phyloP scores from a whole-genome alignment of 2,113 vertebrate genomes.

The Rhabdomys dilectus region DNA sequence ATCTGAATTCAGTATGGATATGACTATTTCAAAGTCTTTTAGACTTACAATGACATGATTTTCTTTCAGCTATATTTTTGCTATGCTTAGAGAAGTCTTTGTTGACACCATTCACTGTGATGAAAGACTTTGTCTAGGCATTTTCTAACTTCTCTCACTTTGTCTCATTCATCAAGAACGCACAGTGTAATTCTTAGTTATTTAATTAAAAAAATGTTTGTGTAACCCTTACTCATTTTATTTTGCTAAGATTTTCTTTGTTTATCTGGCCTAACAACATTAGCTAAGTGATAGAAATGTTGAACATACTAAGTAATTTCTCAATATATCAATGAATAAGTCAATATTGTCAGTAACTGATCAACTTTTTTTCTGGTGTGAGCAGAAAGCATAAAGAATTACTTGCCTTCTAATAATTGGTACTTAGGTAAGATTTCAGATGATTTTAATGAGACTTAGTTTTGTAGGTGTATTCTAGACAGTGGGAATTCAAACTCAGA shows the following conservation, averaged over 20 bases:
- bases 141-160: constrained; percentile 1
- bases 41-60: not conserved
- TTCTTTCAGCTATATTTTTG: not conserved
- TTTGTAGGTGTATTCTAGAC: not conserved
- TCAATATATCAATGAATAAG: not conserved
- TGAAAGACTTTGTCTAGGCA: not conserved
- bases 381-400: not conserved
- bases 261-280: not conserved
- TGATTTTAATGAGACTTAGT: not conserved
- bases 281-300: not conserved
- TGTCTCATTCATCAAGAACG: constrained; percentile 9
- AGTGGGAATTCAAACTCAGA: not conserved
- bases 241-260: not conserved
- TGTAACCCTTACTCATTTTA: not conserved
- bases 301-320: not conserved
- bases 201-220: not conserved
- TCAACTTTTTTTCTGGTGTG: not conserved
- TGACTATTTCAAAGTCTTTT: not conserved
- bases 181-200: not conserved
- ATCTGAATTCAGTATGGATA: not conserved
- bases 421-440: not conserved
- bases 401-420: not conserved
- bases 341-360: not conserved
- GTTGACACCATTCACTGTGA: not conserved
- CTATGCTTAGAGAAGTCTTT: not conserved